Evolutionary conservation across 2,113 vertebrate species (phyloP), one percentile per base, ranked within the genome.

Genomic region (Limanda limanda): DNA sequence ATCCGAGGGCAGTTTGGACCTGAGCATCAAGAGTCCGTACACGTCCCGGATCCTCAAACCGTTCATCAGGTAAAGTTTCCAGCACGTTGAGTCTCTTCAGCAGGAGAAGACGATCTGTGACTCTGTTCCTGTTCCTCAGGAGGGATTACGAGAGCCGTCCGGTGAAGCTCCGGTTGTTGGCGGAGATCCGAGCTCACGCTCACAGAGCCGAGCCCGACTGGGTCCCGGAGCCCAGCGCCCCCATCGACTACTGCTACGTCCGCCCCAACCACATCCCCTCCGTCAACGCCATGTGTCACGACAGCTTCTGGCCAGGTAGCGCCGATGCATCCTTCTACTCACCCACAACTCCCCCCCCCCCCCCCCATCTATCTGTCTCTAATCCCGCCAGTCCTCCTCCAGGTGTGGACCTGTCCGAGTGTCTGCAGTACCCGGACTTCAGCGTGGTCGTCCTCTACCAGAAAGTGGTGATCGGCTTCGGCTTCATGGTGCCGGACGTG

Each of bases 371-470:
- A 1, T 47, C 14, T 23, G 11, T 76, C 24, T 76, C n/a, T 37
- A 6, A 3, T 21, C 31, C 15, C 5, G 2, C 6, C 42, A 15
- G 2, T 2, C 51, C 35, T 0, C 21, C 23, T 37, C 4, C 78
- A 99, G 98, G 98, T 6, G 96, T 98, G 17, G 98, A 99, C 90
- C 93, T 99, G 17, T 98, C 97, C 0, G 98, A 99, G 92, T 98
- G 97, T 81, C 93, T 99, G 74, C 98, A 99, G 91, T 99, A 99
- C 86, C 98, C 98, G 0, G 98, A 99, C 92, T 99, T 99, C 94
- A 99, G 97, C 5, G 98, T 99, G 12, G 97, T 99, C 0, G 98
- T 95, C 59, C 97, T 99, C 12, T 99, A 99, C 84, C 98, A 97
- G 88, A 98, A 98, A 78, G 96, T 99, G 63, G 96, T 99, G 31